These are phyloP conservation scores for Phaonia tiefii DNA, from an alignment of 2,888 invertebrate genomes.

Conservation along the genomic window DNA sequence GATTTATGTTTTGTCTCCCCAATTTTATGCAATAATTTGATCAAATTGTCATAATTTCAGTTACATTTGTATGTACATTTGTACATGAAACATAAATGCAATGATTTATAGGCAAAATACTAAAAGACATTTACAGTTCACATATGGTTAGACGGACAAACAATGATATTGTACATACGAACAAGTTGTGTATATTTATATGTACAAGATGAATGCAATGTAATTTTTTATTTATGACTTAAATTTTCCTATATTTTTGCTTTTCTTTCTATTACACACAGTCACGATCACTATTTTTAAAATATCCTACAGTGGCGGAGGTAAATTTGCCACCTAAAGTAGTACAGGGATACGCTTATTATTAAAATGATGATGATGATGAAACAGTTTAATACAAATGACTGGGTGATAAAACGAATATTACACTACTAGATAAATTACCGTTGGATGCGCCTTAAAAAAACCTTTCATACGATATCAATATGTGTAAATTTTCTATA, in stretches of 20 bases:
- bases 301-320: no score
- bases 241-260: slow-evolving; percentile 15
- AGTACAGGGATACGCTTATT: no score
- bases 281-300: no score
- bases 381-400: no score
- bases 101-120: slow-evolving; percentile 58
- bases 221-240: slow-evolving; percentile 26
- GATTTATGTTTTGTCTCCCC: slow-evolving; percentile 50
- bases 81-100: slow-evolving; percentile 5
- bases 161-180: not conserved
- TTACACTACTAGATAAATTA: no score
- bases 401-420: no score
- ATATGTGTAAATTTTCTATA: no score
- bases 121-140: slow-evolving; percentile 48
- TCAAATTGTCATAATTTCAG: slow-evolving; percentile 66
- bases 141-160: slow-evolving; percentile 1
- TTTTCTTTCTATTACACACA: not conserved
- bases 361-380: no score
- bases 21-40: slow-evolving; percentile 62
- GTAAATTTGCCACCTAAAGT: no score
- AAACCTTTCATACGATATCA: no score
- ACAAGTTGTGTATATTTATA: no score
- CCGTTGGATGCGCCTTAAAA: no score
- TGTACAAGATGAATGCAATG: not conserved
- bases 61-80: slow-evolving; percentile 3